phyloP scores from a whole-genome alignment of 2,888 invertebrate species.

The Polydrusus tereticollis region DNA sequence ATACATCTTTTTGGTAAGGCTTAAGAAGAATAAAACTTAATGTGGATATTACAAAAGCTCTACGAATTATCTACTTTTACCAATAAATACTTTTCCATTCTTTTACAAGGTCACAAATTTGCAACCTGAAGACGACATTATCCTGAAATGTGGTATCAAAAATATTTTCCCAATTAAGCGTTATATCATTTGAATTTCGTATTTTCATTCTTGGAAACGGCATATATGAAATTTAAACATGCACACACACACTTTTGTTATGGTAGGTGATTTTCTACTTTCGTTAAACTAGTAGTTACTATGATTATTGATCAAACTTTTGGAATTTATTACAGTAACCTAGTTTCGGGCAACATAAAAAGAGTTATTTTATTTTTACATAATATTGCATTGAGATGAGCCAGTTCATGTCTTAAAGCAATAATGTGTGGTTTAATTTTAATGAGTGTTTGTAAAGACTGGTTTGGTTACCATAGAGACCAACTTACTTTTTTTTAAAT shows the following conservation, averaged over 20 bases:
- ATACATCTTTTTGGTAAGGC: too few relatives aligned
- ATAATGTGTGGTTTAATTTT: too few relatives aligned
- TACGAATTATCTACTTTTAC: constrained; percentile 47
- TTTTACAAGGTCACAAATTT: constrained; percentile 54
- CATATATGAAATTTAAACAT: constrained; percentile 9
- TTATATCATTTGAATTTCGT: constrained; percentile 49
- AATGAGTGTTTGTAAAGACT: too few relatives aligned
- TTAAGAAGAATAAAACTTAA: too few relatives aligned
- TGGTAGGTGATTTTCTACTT: not conserved
- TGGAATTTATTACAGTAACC: not conserved
- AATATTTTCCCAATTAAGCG: constrained; percentile 55
- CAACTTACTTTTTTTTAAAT: too few relatives aligned
- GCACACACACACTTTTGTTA: not conserved
- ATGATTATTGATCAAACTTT: constrained; percentile 32
- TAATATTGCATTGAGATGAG: too few relatives aligned
- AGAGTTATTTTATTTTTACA: not conserved
- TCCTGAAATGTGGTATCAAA: constrained; percentile 29
- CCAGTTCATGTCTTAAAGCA: too few relatives aligned
- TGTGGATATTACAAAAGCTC: not conserved
- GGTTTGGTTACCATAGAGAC: too few relatives aligned
- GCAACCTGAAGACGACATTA: constrained; percentile 49
- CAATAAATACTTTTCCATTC: constrained; percentile 59
- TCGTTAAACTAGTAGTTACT: not conserved
- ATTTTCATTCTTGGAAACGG: constrained; percentile 44
- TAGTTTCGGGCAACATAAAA: not conserved